Conservation (phyloP, 2,888 invertebrate genomes). For the Sepioteuthis lessoniana region DNA sequence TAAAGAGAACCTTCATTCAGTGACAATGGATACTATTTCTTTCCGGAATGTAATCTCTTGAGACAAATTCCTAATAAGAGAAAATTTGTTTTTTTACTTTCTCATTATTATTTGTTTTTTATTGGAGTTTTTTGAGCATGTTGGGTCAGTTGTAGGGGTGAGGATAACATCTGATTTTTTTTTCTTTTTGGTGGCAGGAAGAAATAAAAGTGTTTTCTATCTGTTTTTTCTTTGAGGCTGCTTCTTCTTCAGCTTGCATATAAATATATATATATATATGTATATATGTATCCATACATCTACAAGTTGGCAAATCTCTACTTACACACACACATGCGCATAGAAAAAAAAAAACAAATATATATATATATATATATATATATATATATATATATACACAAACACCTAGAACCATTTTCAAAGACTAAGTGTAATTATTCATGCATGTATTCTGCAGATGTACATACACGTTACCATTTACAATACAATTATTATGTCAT, state of each 20-base stretch:
- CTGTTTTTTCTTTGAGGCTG: too few relatives aligned
- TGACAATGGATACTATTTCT: background rate
- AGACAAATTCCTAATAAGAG: constrained; percentile 33
- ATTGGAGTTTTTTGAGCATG: too few relatives aligned
- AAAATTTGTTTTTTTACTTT: background rate
- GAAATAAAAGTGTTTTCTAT: too few relatives aligned
- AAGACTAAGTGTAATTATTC: too few relatives aligned
- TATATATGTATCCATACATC: background rate
- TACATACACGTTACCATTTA: too few relatives aligned
- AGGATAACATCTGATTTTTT: background rate
- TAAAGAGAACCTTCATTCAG: background rate
- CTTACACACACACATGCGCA: background rate
- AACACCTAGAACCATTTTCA: too few relatives aligned
- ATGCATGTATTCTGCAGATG: too few relatives aligned
- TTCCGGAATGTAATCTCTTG: background rate
- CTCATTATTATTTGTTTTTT: background rate
- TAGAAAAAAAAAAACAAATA: too few relatives aligned
- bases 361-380: too few relatives aligned
- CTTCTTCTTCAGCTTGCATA: background rate
- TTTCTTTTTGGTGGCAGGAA: background rate
- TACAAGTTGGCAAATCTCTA: background rate
- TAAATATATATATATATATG: background rate
- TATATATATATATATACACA: too few relatives aligned
- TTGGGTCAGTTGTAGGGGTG: background rate
- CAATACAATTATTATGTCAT: too few relatives aligned